Percentiles rank a stretch among this genome's conserved stretches.
phyloP scores from a whole-genome alignment of 2,888 invertebrate species.

The Andrena praecox region DNA sequence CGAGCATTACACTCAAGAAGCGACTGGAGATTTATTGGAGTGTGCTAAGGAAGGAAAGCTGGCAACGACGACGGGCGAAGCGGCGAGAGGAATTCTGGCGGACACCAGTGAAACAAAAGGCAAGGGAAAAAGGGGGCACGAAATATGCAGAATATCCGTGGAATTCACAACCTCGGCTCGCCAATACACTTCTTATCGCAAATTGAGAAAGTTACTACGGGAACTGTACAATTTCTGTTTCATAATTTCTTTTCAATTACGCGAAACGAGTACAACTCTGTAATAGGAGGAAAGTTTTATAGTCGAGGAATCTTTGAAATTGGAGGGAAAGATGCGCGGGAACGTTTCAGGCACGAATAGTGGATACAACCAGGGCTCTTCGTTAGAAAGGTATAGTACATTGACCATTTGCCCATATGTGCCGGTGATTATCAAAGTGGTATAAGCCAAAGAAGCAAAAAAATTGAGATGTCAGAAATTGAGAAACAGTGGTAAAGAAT shows the following conservation, averaged over 20 bases:
- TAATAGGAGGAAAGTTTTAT: not conserved
- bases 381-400: not conserved
- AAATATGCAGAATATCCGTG: not conserved
- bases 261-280: not conserved
- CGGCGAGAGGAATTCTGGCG: slow-evolving; percentile 14
- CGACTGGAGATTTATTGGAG: slow-evolving; percentile 68
- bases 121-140: not conserved
- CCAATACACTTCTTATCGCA: not conserved
- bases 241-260: slow-evolving; percentile 10
- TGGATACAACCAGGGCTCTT: not conserved
- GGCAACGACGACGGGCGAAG: slow-evolving; percentile 18
- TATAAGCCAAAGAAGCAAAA: no score
- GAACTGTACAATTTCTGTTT: not conserved
- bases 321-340: not conserved
- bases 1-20: slow-evolving; percentile 48
- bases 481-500: no score
- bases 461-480: no score
- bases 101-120: not conserved
- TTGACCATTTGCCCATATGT: not conserved
- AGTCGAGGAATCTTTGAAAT: not conserved
- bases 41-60: slow-evolving; percentile 49
- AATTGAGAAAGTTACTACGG: not conserved
- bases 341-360: not conserved
- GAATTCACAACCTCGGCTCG: slow-evolving; percentile 8
- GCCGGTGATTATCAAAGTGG: no score